phyloP scores from a whole-genome alignment of 2,113 vertebrate genomes.

The Machaerirhynchus nigripectus region DNA sequence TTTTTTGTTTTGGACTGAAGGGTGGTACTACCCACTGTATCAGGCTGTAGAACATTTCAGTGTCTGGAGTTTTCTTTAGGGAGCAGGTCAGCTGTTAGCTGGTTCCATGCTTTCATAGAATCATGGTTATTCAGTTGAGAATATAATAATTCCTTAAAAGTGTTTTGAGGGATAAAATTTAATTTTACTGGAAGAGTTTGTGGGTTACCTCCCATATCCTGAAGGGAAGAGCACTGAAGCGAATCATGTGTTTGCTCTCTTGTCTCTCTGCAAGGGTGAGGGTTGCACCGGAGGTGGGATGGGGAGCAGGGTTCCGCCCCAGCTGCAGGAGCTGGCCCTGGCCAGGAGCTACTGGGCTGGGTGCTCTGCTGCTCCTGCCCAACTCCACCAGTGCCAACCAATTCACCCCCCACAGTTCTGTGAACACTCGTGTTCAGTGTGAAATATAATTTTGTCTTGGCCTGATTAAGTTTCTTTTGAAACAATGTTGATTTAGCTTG shows the following conservation, averaged over 20 bases:
- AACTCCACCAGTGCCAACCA: rapidly evolving
- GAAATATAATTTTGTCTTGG: neutral
- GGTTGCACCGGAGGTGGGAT: neutral
- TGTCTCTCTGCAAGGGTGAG: neutral
- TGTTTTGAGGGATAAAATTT: neutral
- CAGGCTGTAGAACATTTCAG: neutral
- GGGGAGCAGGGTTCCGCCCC: neutral
- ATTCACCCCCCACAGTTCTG: neutral
- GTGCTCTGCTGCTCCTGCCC: neutral
- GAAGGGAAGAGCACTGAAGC: neutral
- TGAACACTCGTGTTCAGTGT: rapidly evolving
- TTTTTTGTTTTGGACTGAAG: neutral
- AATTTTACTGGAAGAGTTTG: neutral
- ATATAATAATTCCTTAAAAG: neutral
- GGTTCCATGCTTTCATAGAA: neutral
- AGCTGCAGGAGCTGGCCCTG: neutral
- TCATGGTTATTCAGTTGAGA: neutral
- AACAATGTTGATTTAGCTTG: neutral
- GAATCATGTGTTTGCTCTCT: neutral
- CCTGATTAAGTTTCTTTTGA: neutral
- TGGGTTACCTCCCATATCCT: neutral
- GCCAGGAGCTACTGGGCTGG: neutral
- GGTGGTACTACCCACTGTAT: neutral
- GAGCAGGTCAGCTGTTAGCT: neutral
- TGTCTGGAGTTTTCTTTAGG: neutral